Evolutionary conservation across 2,113 vertebrate genomes (phyloP).

Genomic region (Xiphophorus couchianus): DNA sequence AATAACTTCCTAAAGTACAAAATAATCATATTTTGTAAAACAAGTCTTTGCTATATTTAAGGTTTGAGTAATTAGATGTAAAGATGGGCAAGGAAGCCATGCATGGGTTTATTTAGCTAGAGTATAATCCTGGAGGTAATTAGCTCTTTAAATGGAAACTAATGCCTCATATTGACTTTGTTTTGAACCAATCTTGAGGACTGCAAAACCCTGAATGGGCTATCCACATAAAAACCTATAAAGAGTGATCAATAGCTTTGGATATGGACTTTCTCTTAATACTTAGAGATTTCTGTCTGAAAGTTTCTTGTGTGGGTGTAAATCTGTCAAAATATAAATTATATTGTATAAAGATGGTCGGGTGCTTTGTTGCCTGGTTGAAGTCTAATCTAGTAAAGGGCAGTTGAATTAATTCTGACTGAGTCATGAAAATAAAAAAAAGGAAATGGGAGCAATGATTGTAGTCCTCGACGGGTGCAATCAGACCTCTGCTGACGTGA

Average conservation of each 20-base stretch:
- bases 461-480: conserved; percentile 33
- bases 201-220: neutral
- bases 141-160: neutral
- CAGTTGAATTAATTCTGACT: conserved; percentile 67
- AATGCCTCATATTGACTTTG: neutral
- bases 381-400: conserved; percentile 63
- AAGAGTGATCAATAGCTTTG: neutral
- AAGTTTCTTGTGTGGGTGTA: conserved; percentile 29
- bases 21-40: no score
- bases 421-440: conserved; percentile 56
- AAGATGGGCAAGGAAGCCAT: neutral
- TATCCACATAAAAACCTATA: neutral
- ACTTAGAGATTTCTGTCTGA: conserved; percentile 15
- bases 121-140: neutral
- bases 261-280: conserved; percentile 9
- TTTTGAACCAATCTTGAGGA: neutral
- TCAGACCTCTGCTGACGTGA: conserved; percentile 32
- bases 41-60: no score
- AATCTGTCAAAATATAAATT: conserved; percentile 48
- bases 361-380: conserved; percentile 28
- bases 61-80: neutral
- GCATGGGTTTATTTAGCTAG: neutral
- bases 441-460: conserved; percentile 60
- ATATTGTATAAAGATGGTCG: conserved; percentile 54
- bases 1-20: no score